These are phyloP conservation scores for Philotrypesis tridentata DNA, from an alignment of 1,140 invertebrate species.

Conservation along the genomic window DNA sequence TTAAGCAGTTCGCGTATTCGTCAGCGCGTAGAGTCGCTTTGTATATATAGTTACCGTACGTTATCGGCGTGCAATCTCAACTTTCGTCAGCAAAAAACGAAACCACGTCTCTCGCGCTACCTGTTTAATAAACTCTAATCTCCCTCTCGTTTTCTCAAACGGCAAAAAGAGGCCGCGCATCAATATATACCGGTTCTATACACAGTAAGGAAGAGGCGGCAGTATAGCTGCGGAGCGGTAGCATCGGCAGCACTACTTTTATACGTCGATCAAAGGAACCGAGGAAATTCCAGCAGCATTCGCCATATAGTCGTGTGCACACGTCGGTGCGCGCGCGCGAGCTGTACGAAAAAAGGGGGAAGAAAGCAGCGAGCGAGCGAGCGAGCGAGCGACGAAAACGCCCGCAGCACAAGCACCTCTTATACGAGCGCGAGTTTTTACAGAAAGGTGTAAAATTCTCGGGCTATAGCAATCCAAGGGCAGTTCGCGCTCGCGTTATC, in stretches of 20 bases:
- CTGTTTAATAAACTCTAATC: slow-evolving; percentile 9
- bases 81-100: neutral
- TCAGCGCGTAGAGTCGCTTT: neutral
- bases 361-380: neutral
- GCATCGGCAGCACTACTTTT: too few relatives aligned
- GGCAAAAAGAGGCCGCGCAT: neutral
- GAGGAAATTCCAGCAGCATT: neutral
- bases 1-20: neutral
- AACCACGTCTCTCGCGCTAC: neutral
- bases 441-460: slow-evolving; percentile 33
- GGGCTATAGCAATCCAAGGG: slow-evolving; percentile 8
- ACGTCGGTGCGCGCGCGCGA: too few relatives aligned
- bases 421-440: slow-evolving; percentile 22
- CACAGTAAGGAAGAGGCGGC: too few relatives aligned
- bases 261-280: neutral
- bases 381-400: slow-evolving; percentile 1
- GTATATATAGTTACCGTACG: neutral
- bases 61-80: neutral
- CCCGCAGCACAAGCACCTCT: neutral
- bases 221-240: too few relatives aligned
- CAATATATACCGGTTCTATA: slow-evolving; percentile 1
- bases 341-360: neutral
- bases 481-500: slow-evolving; percentile 27
- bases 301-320: too few relatives aligned
- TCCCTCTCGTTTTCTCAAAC: neutral